phyloP scores from a whole-genome alignment of 2,113 vertebrate species.

The Tachycineta bicolor region DNA sequence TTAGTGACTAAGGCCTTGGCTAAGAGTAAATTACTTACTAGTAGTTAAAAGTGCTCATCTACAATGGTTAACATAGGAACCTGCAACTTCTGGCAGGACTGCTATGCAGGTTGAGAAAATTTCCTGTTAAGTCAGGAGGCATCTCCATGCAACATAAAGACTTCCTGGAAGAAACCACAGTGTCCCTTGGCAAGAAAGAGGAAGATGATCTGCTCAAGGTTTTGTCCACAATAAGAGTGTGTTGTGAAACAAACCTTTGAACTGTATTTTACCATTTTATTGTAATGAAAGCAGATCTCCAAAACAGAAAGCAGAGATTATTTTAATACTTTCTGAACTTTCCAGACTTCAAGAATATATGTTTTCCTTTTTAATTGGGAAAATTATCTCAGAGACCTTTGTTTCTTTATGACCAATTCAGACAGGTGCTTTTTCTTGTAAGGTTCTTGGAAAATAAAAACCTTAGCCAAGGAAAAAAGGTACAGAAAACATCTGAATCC shows the following conservation, averaged over 20 bases:
- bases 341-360: neutral
- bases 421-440: neutral
- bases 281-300: neutral
- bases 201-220: neutral
- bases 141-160: neutral
- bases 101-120: neutral
- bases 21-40: neutral
- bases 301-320: neutral
- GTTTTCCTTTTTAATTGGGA: neutral
- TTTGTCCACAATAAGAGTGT: neutral
- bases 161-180: neutral
- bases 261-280: neutral
- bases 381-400: neutral
- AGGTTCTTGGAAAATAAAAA: neutral
- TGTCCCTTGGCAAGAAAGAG: neutral
- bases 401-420: neutral
- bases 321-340: neutral
- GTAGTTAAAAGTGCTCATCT: neutral
- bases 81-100: neutral
- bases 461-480: neutral
- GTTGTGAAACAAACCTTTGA: neutral
- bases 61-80: neutral
- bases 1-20: neutral
- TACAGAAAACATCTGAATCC: neutral
- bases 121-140: neutral